Evolutionary conservation across 2,797 vertebrate species (phyloP).

Genomic region (Chrysocyon brachyurus): DNA sequence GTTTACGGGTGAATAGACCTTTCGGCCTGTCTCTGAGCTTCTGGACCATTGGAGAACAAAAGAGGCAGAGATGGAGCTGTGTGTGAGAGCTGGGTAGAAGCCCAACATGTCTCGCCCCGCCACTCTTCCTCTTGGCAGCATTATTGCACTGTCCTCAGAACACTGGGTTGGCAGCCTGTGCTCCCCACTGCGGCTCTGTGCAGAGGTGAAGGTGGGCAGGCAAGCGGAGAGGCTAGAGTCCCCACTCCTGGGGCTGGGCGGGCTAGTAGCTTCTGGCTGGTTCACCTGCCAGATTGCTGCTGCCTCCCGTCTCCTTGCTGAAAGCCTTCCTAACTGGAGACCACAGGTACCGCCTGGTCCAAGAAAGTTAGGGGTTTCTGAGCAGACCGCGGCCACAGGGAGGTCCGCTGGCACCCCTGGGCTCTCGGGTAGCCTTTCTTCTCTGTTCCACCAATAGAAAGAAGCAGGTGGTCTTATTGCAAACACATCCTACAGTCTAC

Average conservation of each 20-base stretch:
- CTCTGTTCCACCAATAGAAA: background rate
- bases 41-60: background rate
- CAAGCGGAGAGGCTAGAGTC: background rate
- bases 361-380: background rate
- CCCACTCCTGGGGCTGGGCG: background rate
- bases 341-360: background rate
- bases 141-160: background rate
- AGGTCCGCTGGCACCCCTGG: background rate
- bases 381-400: background rate
- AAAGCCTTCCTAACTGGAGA: background rate
- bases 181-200: background rate
- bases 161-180: background rate
- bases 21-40: background rate
- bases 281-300: background rate
- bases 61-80: background rate
- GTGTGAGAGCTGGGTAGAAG: background rate
- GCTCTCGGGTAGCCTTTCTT: background rate
- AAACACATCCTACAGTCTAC: background rate
- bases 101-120: background rate
- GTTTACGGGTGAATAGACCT: background rate
- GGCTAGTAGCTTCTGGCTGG: background rate
- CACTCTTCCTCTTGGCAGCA: background rate
- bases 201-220: background rate
- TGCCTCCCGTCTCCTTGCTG: constrained; percentile 10
- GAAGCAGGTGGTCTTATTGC: background rate